Conservation (phyloP, 2,797 vertebrate genomes). For the Cyclopterus lumpus region DNA sequence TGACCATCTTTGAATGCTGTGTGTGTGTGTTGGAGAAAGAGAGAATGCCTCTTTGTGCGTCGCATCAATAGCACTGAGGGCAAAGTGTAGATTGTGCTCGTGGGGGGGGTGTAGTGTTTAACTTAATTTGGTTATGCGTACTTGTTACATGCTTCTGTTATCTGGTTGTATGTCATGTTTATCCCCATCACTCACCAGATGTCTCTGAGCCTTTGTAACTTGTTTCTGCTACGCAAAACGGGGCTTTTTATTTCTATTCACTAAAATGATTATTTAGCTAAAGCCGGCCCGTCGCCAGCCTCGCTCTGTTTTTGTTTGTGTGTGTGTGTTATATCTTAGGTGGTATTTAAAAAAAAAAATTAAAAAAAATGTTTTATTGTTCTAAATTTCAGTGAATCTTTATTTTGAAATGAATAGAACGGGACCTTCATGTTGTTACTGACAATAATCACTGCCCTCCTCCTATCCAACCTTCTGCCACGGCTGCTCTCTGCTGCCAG, state of each 20-base stretch:
- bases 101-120: conserved; percentile 49
- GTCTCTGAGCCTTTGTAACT: conserved; percentile 27
- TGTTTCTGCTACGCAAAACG: not conserved
- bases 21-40: conserved; percentile 25
- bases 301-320: not conserved
- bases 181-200: not conserved
- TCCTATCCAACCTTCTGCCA: conserved; percentile 54
- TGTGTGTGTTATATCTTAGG: not conserved
- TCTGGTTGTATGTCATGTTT: conserved; percentile 22
- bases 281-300: not conserved
- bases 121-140: conserved; percentile 54
- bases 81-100: conserved; percentile 38
- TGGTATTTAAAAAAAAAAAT: no score
- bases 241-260: not conserved
- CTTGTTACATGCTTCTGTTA: conserved; percentile 25
- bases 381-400: not conserved
- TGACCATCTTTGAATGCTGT: conserved; percentile 57
- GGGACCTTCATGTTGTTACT: conserved; percentile 40
- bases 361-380: no score
- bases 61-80: conserved; percentile 47
- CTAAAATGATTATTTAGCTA: no score
- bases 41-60: conserved; percentile 64
- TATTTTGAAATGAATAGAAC: not conserved
- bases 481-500: conserved; percentile 71
- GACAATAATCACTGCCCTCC: conserved; percentile 60